A percentile compares a stretch with the other conserved stretches of the same genome.
Evolutionary conservation across 1,140 invertebrate genomes (phyloP).

Genomic region (Drosophila ficusphila): DNA sequence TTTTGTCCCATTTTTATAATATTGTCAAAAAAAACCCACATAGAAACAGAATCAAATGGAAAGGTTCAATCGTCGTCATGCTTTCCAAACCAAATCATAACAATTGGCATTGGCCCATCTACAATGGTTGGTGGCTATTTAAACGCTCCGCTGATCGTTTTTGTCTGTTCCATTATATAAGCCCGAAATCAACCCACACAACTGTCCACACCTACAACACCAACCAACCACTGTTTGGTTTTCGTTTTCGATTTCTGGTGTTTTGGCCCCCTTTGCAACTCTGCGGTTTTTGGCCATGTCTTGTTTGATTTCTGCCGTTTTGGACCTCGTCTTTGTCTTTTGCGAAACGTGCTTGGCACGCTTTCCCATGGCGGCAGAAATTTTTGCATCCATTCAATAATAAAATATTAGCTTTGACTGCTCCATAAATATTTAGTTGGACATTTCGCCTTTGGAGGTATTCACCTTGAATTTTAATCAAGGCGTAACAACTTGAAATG

Average conservation of each 20-base stretch:
- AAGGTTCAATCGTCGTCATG: constrained; percentile 43
- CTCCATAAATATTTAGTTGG: constrained; percentile 29
- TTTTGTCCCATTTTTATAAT: constrained; percentile 2
- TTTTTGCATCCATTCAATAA: constrained; percentile 28
- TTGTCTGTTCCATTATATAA: constrained; percentile 54
- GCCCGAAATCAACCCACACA: constrained; percentile 19
- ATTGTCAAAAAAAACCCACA: background rate
- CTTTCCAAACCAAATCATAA: constrained; percentile 47
- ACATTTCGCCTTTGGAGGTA: constrained; percentile 17
- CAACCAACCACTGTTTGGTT: constrained; percentile 4
- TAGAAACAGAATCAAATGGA: constrained; percentile 2
- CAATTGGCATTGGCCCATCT: constrained; percentile 42
- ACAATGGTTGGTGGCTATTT: constrained; percentile 49
- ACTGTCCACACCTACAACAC: constrained; percentile 42
- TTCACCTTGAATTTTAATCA: constrained; percentile 50
- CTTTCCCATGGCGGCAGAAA: constrained; percentile 43
- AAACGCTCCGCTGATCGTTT: constrained; percentile 58
- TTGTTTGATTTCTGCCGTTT: constrained; percentile 27
- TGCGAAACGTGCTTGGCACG: constrained; percentile 75
- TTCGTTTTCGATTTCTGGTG: constrained; percentile 48
- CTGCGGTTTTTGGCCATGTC: constrained; percentile 40
- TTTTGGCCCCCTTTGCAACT: constrained; percentile 11
- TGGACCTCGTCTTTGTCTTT: constrained; percentile 33
- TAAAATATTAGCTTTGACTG: constrained; percentile 44
- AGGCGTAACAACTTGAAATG: constrained; percentile 3